Evolutionary conservation across 1,140 invertebrate genomes (phyloP), one percentile per base, ranked within the genome.

Genomic region (Drosophila kepulauana): DNA sequence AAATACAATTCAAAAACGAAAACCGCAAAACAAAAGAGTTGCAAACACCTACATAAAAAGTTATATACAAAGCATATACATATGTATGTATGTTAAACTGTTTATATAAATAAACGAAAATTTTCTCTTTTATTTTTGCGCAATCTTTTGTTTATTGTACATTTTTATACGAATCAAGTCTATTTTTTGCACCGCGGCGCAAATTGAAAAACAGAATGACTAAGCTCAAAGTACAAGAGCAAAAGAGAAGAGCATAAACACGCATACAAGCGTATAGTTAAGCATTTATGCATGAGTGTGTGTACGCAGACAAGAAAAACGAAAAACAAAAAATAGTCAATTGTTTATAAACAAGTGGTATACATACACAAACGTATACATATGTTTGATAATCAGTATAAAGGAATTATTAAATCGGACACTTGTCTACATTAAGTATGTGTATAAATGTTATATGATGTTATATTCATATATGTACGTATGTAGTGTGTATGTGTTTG

Each of bases 71-170:
- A 10, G 20, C 3, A 15, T 20, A 10, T 28, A 15, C 28, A 48
- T 28, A 35, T 20, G 15, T 30, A 52, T 10, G 46, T 43, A 11
- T 8, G 35, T 11, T 10, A 5, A 33, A 41, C 3, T 38, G 35
- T 38, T 38, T 38, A 38, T 43, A 43, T 13, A 43, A 43, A 71
- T 16, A 41, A 52, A 2, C 10, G 8, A 33, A 46, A 57, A 76
- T 88, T 82, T 82, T 86, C 76, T 87, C 72, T 87, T 87, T 86
- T 81, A 45, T 68, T 72, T 75, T 79, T 75, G 67, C 59, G 20
- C 68, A 73, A 56, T 20, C 73, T 80, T 78, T 62, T 58, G 65
- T 79, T 43, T 43, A 43, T 25, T 25, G 20, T 43, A 43, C 41
- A 10, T 79, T 25, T 25, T 25, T 74, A 77, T 78, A 48, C 48